A percentile compares a stretch with the other conserved stretches of the same genome.
Evolutionary conservation across 2,113 vertebrate species (phyloP).

Genomic region (Hepsetus odoe): DNA sequence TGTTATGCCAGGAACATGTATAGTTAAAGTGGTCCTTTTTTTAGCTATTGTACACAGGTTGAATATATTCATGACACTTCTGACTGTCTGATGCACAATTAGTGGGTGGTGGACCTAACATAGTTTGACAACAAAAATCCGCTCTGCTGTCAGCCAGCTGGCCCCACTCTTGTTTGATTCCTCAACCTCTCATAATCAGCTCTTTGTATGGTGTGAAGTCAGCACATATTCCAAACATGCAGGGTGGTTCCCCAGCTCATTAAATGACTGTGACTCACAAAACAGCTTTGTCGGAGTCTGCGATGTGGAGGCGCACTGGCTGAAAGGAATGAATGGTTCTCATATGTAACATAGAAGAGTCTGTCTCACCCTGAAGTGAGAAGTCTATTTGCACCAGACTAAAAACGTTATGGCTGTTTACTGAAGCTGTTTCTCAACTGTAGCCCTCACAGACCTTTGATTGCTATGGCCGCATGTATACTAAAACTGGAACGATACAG

Average conservation of each 20-base stretch:
- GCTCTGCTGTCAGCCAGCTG: constrained; percentile 13
- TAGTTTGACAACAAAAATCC: constrained; percentile 39
- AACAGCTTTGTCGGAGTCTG: constrained; percentile 63
- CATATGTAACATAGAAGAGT: constrained; percentile 57
- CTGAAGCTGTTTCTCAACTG: constrained; percentile 63
- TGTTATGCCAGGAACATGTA: no score
- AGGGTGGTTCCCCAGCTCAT: constrained; percentile 47
- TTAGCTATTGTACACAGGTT: no score
- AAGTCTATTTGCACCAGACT: constrained; percentile 57
- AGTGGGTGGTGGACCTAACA: constrained; percentile 5
- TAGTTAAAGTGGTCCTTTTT: no score
- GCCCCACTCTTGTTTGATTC: neutral
- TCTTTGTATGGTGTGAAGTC: constrained; percentile 43
- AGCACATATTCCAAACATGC: constrained; percentile 22
- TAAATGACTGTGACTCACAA: constrained; percentile 40
- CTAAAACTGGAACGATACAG: no score
- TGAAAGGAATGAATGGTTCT: constrained; percentile 46
- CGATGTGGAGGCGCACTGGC: constrained; percentile 13
- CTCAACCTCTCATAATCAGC: constrained; percentile 39
- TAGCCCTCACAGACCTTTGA: constrained; percentile 34
- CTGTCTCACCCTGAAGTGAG: constrained; percentile 63
- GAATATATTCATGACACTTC: no score
- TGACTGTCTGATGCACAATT: constrained; percentile 1
- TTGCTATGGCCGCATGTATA: no score
- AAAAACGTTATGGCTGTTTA: constrained; percentile 58